These are phyloP conservation scores for Sinocyclocheilus anophthalmus DNA, from an alignment of 2,113 vertebrate genomes.

Conservation along the genomic window DNA sequence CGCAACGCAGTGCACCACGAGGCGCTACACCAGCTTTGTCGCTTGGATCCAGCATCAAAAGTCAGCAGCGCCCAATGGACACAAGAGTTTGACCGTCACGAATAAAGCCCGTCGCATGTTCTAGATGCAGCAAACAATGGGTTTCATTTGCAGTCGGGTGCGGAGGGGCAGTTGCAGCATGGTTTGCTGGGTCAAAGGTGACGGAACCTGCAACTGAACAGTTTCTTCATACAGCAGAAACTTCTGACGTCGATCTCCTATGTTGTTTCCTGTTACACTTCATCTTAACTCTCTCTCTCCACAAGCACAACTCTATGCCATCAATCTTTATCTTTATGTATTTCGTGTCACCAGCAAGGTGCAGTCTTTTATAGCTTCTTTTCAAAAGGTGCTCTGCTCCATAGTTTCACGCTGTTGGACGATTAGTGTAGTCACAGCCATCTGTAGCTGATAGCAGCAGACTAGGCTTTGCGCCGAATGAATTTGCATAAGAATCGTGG, in stretches of 20 bases:
- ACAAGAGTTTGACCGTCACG: no score
- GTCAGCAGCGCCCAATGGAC: no score
- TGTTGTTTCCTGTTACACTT: conserved; percentile 24
- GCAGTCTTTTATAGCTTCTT: background rate
- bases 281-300: conserved; percentile 45
- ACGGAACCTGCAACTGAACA: conserved; percentile 63
- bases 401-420: background rate
- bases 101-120: no score
- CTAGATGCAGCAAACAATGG: no score
- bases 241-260: conserved; percentile 29
- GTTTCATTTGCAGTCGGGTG: no score
- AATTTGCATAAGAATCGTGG: background rate
- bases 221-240: conserved; percentile 49
- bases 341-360: background rate
- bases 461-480: background rate
- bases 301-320: background rate
- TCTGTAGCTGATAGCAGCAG: background rate
- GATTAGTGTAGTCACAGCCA: background rate
- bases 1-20: no score
- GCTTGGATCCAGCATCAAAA: no score
- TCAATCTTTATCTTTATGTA: background rate
- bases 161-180: no score
- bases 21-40: no score
- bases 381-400: background rate
- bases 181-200: no score